Base-by-base conservation (phyloP, 2,797 vertebrate species). In the Sebastes itinus region DNA sequence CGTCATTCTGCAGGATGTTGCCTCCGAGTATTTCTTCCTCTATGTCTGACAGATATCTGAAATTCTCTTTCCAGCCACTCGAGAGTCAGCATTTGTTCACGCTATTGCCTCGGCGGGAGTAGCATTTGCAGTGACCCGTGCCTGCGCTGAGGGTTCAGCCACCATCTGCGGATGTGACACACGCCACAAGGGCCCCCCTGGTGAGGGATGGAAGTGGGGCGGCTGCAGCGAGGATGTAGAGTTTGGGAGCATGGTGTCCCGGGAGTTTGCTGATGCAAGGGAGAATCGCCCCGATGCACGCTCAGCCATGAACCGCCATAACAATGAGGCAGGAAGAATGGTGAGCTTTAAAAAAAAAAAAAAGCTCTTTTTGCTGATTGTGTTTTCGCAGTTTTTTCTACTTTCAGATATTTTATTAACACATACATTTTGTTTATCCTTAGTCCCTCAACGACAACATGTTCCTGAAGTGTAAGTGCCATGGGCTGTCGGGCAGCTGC, bases 391-490 rank as follows among this genome's bases (percentile, higher is more conserved):
- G 4, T 56, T 75, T 18, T 49, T 55, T 52, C 10, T 64, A 16
- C 2, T 65, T 46, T 66, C 6, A 56, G 52, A 68, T 74, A 9
- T 52, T 79, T 69, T 2, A 64, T 30, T 82, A 35, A 81, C 8
- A 13, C 0, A 8, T 8, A 4, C 1, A 18, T 46, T 64, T n/a
- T 55, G 54, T 60, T 68, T n/a, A 20, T 63, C 52, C 65, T 20
- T 91, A 99, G 99, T 98, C 99, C 8, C 97, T 99, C 59, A 96
- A 96, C 2, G 97, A 98, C 75, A 98, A 98, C 91, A 97, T 99
- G 97, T 99, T 98, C 77, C 97, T 99, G 68, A 99, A 99, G 90
- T 99, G 99, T 87, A 99, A 99, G 90, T 99, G 99, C 81, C 99
- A 99, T 0, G 99, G 99, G 16, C 95, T 99, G 66, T 99, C 99